Base-by-base conservation (phyloP, 2,888 invertebrate species). In the Diaprepes abbreviatus region DNA sequence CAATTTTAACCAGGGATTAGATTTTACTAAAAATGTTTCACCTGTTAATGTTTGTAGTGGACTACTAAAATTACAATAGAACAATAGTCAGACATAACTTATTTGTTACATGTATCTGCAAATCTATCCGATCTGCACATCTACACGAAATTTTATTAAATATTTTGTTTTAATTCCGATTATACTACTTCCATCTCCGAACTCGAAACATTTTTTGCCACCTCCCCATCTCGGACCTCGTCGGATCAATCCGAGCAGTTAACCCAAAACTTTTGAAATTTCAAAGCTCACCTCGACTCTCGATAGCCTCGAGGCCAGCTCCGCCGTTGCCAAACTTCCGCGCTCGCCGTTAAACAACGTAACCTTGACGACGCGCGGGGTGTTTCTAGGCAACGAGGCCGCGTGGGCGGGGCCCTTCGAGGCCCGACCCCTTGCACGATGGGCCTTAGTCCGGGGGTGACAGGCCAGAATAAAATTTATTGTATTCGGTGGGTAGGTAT, bases 361-460 rank as follows among this genome's bases (percentile, higher is more conserved):
- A 70, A 60, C 70, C 70, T 70, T 70, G 70, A 60, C 70, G 65
- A 70, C 65, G 66, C 57, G 60, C 66, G 66, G 66, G 70, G 66
- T 66, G 70, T 70, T 57, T 66, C 70, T 50, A 70, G 58, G 66
- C 57, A 66, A 70, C 70, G 48, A 54, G 66, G 62, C 57, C 24
- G 35, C 33, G 54, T 60, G 35, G 70, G 70, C 70, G 70, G 70
- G 43, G 58, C 57, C 62, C 55, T 60, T 24, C 12, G 40, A 21
- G 5, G 62, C 57, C 63, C 70, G 35, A 57, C 62, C 66, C 66
- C 55, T 35, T n/a, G 17, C 57, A 19, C 63, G 38, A 40, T 57
- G 58, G 65, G 70, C 70, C 60, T 64, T 60, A 60, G 57, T 38
- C 31, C 31, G 14, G 21, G 38, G 45, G 54, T 54, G 48, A 55